These are phyloP conservation scores for Caenorhabditis angaria DNA, from an alignment of 2,888 invertebrate genomes.

Conservation along the genomic window DNA sequence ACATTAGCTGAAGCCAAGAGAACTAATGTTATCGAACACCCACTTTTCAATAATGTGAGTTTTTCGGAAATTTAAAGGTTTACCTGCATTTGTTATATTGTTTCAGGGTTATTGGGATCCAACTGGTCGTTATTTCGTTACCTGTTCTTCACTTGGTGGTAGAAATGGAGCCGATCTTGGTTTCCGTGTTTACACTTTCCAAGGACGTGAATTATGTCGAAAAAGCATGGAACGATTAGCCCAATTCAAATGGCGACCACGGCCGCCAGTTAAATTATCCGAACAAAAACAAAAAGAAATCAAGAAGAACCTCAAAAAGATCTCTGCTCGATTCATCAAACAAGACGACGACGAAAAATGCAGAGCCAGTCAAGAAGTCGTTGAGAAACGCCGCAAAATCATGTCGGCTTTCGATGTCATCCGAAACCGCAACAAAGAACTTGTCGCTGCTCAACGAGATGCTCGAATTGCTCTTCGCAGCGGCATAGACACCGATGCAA, in stretches of 20 bases:
- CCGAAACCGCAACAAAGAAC: constrained; percentile 48
- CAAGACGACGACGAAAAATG: constrained; percentile 79
- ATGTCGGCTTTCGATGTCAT: constrained; percentile 62
- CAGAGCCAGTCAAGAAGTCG: constrained; percentile 67
- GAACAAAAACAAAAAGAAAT: constrained; percentile 87
- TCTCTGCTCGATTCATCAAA: constrained; percentile 92
- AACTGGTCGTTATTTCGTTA: constrained; percentile 94
- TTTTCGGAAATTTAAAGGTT: too few species aligned
- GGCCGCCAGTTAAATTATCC: constrained; percentile 85
- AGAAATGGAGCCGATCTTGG: constrained; percentile 79
- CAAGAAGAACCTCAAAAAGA: constrained; percentile 96
- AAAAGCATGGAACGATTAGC: constrained; percentile 91
- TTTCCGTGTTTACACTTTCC: constrained; percentile 98
- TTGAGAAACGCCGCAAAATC: constrained; percentile 59
- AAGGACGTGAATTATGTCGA: constrained; percentile 80
- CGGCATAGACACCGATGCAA: constrained; percentile 57
- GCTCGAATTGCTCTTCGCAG: constrained; percentile 53
- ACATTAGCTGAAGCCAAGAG: constrained; percentile 61
- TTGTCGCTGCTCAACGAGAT: constrained; percentile 35
- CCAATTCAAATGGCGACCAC: constrained; percentile 93
- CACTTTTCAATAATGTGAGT: constrained; percentile 54
- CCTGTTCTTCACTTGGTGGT: constrained; percentile 92
- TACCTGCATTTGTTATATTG: constrained; percentile 75
- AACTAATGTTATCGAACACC: constrained; percentile 60
- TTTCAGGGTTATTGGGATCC: constrained; percentile 99